Base-by-base conservation (phyloP, 1,140 invertebrate species). In the Oreohelix idahoensis region DNA sequence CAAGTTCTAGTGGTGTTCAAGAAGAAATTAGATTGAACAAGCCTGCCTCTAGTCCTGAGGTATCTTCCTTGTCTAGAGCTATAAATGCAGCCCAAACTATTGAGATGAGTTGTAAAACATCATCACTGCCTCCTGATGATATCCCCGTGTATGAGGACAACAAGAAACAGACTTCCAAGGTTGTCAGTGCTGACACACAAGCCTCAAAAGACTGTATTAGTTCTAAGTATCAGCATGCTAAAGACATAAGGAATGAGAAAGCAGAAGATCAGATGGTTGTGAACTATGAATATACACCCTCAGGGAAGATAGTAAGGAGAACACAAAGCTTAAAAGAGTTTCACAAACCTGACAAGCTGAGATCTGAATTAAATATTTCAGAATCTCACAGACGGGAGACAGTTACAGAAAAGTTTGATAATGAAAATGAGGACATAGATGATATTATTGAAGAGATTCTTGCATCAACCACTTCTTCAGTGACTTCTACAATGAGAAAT, bases 361-460 rank as follows among this genome's bases (percentile, higher is more conserved):
- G 73, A 84, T 35, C 0, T 79, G 89, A 89, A 71, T 86, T 86
- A 35, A 88, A 86, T 63, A 89, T 89, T 84, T 89, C 90, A 42
- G 87, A 89, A 81, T 86, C 86, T n/a, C 5, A 71, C 26, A 49
- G 32, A 20, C 39, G 71, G 10, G 20, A 42, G 11, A 38, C 17
- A 39, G 49, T 10, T 26, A 0, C 32, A 17, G 89, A 90, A 76
- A 87, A 85, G 58, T 78, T 79, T 26, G 84, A 86, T 45, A 63
- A 86, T n/a, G 83, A 86, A 32, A 83, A 88, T 66, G 88, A 90
- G 35, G 87, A 90, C 58, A 87, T 91, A 49, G 85, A 91, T 70
- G 85, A 89, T 36, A 89, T 87, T n/a, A 90, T 92, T 73, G 89
- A 91, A 63, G 91, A 92, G 79, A 92, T 92, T 74, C 85, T 92